Evolutionary conservation across 1,140 invertebrate genomes (phyloP), one percentile per base, ranked within the genome.

Genomic region (Mylabris phalerata): DNA sequence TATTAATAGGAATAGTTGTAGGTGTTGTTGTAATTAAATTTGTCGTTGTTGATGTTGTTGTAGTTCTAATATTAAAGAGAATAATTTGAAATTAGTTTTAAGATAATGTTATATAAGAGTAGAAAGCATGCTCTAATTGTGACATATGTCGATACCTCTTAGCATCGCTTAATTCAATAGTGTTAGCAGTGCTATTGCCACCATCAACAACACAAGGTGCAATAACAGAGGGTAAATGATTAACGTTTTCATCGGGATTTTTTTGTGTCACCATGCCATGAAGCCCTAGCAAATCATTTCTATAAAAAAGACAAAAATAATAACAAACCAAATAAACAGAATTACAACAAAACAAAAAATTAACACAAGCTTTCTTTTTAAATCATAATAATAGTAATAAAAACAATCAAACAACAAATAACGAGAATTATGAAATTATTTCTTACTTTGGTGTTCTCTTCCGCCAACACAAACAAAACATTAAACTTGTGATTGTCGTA

Each of bases 191-290:
- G 39, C 49, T 49, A 62, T 62, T 60, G 2, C 60, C 26, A 47
- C 55, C 55, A 49, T 68, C 64, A 64, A 61, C 57, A 44, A 62
- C 61, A 61, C 57, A 59, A 47, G 66, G 44, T 55, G 67, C 61
- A 42, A 9, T 1, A 51, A 64, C 61, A 49, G 70, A 67, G 50
- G 67, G 75, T 50, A 77, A 71, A 57, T 78, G 76, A 60, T 77
- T 73, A 38, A 74, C 67, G 51, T 78, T 74, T 49, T 80, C 78
- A 64, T 80, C 78, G 10, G 77, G 77, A 67, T 79, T 79, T 67
- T 77, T 79, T 55, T 78, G 68, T 49, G 77, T 80, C 26, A 80
- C 78, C 75, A 79, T 79, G 55, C 78, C 78, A 70, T 78, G 76
- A 63, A 79, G 66, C 42, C 78, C 78, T 50, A 76, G 63, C 62